Percentiles rank a stretch among this genome's conserved stretches.
phyloP scores from a whole-genome alignment of 1,140 invertebrate genomes.

The Druon quercuslanigerum region DNA sequence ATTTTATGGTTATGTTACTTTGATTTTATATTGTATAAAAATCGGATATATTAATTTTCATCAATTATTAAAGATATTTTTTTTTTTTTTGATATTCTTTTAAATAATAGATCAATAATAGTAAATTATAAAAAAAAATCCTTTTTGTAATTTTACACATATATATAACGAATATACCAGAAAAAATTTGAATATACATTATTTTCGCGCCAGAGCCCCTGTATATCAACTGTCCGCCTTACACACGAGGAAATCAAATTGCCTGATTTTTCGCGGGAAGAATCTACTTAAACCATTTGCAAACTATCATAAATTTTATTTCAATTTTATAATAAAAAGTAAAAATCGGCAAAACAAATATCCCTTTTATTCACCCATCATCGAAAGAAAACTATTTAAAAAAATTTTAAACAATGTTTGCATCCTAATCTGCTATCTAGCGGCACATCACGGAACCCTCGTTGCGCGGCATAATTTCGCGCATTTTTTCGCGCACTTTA shows the following conservation, averaged over 20 bases:
- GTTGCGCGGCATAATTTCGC: slow-evolving; percentile 22
- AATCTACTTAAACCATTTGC: neutral
- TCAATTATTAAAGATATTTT: no score
- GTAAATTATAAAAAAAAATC: neutral
- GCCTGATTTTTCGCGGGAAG: slow-evolving; percentile 2
- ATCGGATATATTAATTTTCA: no score
- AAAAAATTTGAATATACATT: neutral
- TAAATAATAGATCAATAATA: neutral
- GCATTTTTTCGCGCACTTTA: neutral
- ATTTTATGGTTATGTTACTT: no score
- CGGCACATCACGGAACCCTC: neutral
- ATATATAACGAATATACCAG: neutral
- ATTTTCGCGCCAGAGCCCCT: slow-evolving; percentile 4
- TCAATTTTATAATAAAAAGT: no score
- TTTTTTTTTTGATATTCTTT: neutral
- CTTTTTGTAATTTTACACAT: neutral
- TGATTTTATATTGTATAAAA: no score
- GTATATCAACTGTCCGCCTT: neutral
- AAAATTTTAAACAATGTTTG: no score
- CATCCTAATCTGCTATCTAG: neutral
- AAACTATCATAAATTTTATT: no score
- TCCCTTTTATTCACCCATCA: no score
- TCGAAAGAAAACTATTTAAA: no score
- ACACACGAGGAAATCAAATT: neutral
- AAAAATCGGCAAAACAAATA: no score